phyloP scores from a whole-genome alignment of 2,888 invertebrate genomes.

The Leptodirus hochenwartii region DNA sequence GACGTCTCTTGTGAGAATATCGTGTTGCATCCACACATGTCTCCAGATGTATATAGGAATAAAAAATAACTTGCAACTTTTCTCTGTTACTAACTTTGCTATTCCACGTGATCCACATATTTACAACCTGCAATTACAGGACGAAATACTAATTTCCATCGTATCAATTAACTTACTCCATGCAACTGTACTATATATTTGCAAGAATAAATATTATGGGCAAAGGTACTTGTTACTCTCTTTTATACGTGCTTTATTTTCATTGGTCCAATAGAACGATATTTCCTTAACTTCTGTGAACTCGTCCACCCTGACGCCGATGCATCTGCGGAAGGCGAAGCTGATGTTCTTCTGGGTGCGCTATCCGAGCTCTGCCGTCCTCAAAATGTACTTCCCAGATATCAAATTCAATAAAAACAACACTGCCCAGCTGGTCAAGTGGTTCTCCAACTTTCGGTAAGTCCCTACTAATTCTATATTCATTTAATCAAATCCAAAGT shows the following conservation, averaged over 20 bases:
- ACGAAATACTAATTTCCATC: too few relatives aligned
- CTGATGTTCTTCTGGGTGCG: slow-evolving; percentile 99
- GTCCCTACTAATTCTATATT: slow-evolving; percentile 23
- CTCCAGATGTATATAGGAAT: too few relatives aligned
- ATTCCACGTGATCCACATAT: too few relatives aligned
- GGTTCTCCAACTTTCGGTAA: slow-evolving; percentile 99
- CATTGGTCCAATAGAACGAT: too few relatives aligned
- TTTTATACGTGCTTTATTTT: too few relatives aligned
- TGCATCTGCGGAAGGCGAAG: slow-evolving; percentile 99
- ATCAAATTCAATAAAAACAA: slow-evolving; percentile 99
- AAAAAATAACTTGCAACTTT: too few relatives aligned
- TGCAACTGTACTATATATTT: too few relatives aligned
- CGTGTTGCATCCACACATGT: slow-evolving; percentile 16
- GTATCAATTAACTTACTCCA: too few relatives aligned
- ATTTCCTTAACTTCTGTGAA: slow-evolving; percentile 72
- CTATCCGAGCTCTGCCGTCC: slow-evolving; percentile 95
- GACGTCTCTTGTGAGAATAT: slow-evolving; percentile 17
- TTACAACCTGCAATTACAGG: too few relatives aligned
- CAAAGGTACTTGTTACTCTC: slow-evolving; percentile 12
- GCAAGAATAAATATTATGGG: too few relatives aligned
- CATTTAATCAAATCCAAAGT: too few relatives aligned
- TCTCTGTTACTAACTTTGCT: too few relatives aligned
- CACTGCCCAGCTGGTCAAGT: slow-evolving; percentile 99
- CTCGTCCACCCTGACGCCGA: slow-evolving; percentile 94
- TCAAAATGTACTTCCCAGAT: slow-evolving; percentile 99